phyloP scores from a whole-genome alignment of 2,113 vertebrate genomes.

The Raja brachyura region DNA sequence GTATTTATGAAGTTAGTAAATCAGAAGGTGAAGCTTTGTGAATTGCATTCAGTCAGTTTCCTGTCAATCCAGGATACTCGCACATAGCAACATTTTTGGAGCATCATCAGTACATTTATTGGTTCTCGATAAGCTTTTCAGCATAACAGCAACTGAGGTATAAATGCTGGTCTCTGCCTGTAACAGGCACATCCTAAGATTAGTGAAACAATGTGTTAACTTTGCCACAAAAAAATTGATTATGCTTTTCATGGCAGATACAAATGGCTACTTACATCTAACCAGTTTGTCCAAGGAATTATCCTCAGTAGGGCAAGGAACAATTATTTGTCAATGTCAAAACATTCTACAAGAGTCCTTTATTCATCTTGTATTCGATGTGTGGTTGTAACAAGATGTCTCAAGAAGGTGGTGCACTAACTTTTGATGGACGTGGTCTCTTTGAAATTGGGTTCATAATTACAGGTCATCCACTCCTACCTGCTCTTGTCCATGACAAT shows the following conservation, averaged over 20 bases:
- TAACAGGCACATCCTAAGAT: too few species aligned
- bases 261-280: background rate
- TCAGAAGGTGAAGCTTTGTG: background rate
- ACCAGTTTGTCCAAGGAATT: background rate
- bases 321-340: background rate
- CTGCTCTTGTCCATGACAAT: too few species aligned
- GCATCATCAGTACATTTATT: background rate
- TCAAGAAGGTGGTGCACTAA: too few species aligned
- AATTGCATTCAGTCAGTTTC: background rate
- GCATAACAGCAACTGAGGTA: background rate
- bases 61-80: background rate
- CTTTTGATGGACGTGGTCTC: too few species aligned
- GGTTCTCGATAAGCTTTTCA: background rate
- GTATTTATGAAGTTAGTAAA: background rate
- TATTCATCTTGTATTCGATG: background rate
- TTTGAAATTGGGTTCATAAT: too few species aligned
- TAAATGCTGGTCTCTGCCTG: background rate
- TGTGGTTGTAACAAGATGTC: background rate
- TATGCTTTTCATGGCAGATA: background rate
- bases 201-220: background rate
- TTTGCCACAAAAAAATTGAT: background rate
- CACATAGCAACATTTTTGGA: background rate
- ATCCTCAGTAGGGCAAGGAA: background rate
- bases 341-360: background rate
- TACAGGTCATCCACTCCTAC: too few species aligned